phyloP scores from a whole-genome alignment of 1,140 invertebrate species.

The Kradibia gibbosae region DNA sequence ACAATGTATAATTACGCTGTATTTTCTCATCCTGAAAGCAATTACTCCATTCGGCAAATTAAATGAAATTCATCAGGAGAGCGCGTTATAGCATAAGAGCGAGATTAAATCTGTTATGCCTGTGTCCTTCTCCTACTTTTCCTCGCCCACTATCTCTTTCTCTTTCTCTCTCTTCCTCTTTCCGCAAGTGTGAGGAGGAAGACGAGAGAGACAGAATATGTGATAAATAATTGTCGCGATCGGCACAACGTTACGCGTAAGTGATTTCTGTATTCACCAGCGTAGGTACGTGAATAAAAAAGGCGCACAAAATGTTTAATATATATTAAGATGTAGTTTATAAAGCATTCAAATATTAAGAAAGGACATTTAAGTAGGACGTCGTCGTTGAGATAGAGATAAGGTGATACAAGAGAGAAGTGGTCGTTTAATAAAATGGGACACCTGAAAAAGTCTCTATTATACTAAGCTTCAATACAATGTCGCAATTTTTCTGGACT shows the following conservation, averaged over 20 bases:
- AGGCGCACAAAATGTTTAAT: slow-evolving; percentile 49
- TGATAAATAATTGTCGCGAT: slow-evolving; percentile 34
- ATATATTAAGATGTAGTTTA: slow-evolving; percentile 54
- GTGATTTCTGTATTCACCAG: slow-evolving; percentile 10
- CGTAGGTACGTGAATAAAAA: slow-evolving; percentile 57
- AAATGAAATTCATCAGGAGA: not conserved
- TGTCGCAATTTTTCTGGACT: slow-evolving; percentile 35
- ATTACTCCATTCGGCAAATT: not conserved
- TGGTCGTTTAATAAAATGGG: slow-evolving; percentile 5
- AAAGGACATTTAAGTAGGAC: slow-evolving; percentile 46
- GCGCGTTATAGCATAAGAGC: too few species aligned
- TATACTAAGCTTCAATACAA: slow-evolving; percentile 33
- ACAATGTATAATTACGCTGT: not conserved
- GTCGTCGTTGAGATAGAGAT: slow-evolving; percentile 23
- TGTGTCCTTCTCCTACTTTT: too few species aligned
- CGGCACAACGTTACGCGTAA: slow-evolving; percentile 50
- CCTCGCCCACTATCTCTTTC: too few species aligned
- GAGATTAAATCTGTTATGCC: too few species aligned
- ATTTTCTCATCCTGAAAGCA: not conserved
- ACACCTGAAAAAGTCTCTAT: slow-evolving; percentile 35
- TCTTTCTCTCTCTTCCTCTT: not conserved
- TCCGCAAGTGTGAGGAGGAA: not conserved
- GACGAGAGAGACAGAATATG: slow-evolving; percentile 20
- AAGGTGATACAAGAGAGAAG: slow-evolving; percentile 7
- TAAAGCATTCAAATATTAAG: slow-evolving; percentile 14